Percentiles rank a stretch among this genome's conserved stretches.
phyloP scores from a whole-genome alignment of 2,888 invertebrate genomes.

The Terebella lapidaria region DNA sequence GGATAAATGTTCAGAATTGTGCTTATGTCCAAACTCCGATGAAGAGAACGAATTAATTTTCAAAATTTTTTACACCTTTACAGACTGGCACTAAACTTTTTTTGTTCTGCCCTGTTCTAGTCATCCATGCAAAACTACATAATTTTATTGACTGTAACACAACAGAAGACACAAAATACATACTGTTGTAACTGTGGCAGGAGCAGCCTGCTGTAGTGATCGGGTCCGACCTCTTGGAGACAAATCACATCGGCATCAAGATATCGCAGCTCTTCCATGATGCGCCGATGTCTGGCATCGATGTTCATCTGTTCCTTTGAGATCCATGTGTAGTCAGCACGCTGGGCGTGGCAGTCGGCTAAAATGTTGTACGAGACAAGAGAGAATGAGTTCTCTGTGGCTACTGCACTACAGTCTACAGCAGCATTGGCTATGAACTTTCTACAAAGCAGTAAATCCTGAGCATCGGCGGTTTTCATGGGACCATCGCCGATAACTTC shows the following conservation, averaged over 20 bases:
- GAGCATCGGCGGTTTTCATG: not conserved
- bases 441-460: constrained; percentile 28
- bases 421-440: constrained; percentile 32
- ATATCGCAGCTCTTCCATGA: constrained; percentile 41
- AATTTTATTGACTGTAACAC: no score
- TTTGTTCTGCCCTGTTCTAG: no score
- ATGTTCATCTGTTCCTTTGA: constrained; percentile 31
- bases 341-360: constrained; percentile 43
- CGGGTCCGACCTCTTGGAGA: constrained; percentile 46
- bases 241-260: constrained; percentile 49
- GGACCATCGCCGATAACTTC: not conserved
- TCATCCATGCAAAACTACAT: no score
- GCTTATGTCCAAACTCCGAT: no score
- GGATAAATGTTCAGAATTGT: no score
- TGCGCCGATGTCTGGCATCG: constrained; percentile 32
- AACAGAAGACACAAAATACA: no score
- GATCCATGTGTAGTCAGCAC: constrained; percentile 28
- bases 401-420: constrained; percentile 20
- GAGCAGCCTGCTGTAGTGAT: constrained; percentile 32
- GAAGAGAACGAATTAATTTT: no score
- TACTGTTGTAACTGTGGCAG: constrained; percentile 36
- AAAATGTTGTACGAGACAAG: constrained; percentile 49
- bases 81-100: no score
- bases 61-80: no score
- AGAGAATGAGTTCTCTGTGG: constrained; percentile 35